phyloP scores from a whole-genome alignment of 2,888 invertebrate species.

The Nomada flava region DNA sequence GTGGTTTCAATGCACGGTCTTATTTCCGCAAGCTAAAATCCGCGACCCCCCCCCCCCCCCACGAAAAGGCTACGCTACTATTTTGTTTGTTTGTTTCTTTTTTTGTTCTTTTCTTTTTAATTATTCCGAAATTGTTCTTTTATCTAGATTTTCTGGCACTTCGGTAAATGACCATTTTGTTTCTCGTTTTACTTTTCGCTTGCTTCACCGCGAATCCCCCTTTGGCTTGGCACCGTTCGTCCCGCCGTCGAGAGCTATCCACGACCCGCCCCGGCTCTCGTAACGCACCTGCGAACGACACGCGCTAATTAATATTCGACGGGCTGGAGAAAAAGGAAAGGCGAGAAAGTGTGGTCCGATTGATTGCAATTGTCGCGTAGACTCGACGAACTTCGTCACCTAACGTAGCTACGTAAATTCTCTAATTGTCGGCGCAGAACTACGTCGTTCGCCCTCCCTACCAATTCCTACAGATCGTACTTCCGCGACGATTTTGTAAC shows the following conservation, averaged over 20 bases:
- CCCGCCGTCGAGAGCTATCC: slow-evolving; percentile 42
- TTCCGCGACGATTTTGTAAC: slow-evolving; percentile 66
- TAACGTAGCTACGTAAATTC: slow-evolving; percentile 58
- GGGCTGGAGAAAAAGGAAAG: slow-evolving; percentile 70
- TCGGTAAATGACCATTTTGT: slow-evolving; percentile 54
- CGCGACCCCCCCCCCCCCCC: no score
- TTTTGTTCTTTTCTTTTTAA: slow-evolving; percentile 7
- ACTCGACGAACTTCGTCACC: slow-evolving; percentile 60
- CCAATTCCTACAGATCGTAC: slow-evolving; percentile 75
- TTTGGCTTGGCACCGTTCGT: slow-evolving; percentile 49
- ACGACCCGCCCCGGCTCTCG: slow-evolving; percentile 41
- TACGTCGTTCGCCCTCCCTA: slow-evolving; percentile 67
- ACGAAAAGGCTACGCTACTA: slow-evolving; percentile 40
- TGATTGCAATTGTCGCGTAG: slow-evolving; percentile 71
- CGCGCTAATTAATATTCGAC: slow-evolving; percentile 43
- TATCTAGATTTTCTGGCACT: slow-evolving; percentile 63
- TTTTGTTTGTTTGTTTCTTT: slow-evolving; percentile 15
- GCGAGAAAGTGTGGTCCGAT: slow-evolving; percentile 74
- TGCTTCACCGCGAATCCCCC: not conserved
- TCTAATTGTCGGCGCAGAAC: slow-evolving; percentile 60
- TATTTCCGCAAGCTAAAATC: slow-evolving; percentile 21
- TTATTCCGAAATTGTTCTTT: slow-evolving; percentile 41
- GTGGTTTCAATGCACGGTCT: slow-evolving; percentile 7
- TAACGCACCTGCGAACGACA: slow-evolving; percentile 51
- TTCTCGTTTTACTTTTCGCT: not conserved